Base-by-base conservation (phyloP, 2,113 vertebrate species). In the Cebus imitator region DNA sequence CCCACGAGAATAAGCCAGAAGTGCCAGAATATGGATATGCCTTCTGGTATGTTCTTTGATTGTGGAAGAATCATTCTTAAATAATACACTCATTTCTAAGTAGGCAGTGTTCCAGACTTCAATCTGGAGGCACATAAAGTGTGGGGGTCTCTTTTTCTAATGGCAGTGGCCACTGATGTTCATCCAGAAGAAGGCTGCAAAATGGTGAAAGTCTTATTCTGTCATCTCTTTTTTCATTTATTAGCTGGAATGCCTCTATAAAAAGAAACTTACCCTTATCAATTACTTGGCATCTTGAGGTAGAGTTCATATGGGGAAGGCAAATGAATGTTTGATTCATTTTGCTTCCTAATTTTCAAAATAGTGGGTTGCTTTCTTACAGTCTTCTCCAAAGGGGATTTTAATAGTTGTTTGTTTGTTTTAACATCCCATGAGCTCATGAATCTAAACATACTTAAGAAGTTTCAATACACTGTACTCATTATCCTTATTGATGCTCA, bases 281-380 rank as follows among this genome's bases (percentile, higher is more conserved):
- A 61, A 70, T 35, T 85, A 2, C 45, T 66, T 55, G 18, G 37
- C n/a, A 27, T 50, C 9, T 40, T 8, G 7, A 86, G 13, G 57
- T 23, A 27, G 35, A 45, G 35, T 40, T 66, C 61, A 82, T 18
- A 82, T 0, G 84, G 86, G 18, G 35, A 85, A 76, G 43, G n/a
- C 12, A 58, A 25, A n/a, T 40, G 43, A 58, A 68, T 45, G 1
- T 58, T 40, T 83, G 84, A 58, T 37, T 89, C 35, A 23, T 57
- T 93, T 52, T 93, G 40, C 81, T 87, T 66, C 8, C 37, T 55
- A 48, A 3, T 83, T 95, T 97, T 89, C 52, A 85, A 58, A 96
- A 64, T 37, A 84, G 66, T 40, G 5, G 3, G 11, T 45, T 64
- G 30, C 8, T 95, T 87, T 70, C 32, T 25, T 87, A 35, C 18